Base-by-base conservation (phyloP, 2,113 vertebrate species). In the Amia ocellicauda region DNA sequence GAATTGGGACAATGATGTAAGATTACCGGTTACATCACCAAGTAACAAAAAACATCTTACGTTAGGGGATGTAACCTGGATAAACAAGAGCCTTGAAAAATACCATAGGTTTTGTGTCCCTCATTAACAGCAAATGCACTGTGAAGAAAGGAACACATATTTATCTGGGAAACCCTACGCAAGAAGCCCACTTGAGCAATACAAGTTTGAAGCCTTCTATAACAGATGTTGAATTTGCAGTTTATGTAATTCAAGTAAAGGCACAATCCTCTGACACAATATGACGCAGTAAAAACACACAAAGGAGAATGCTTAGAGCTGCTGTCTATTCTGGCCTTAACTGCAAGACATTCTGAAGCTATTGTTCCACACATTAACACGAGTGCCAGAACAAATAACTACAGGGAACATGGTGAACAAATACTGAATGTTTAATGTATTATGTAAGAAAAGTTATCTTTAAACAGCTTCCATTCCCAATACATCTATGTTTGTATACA, bases 1-100 rank as follows among this genome's bases (percentile, higher is more conserved):
- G 63, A 63, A 68, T 69, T 55, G 65, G 60, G 40, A 60, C 71
- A 69, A 78, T 67, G 76, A 67, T 72, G 71, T 65, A 62, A 60
- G 79, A 59, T 81, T 83, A 83, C 75, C 78, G 74, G 77, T 86
- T 84, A 83, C 78, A 77, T 82, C 73, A 85, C 78, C 74, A 72
- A 73, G 70, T 70, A 60, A 50, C 42, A 43, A 27, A 50, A 65
- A n/a, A n/a, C n/a, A n/a, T n/a, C n/a, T n/a, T n/a, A n/a, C n/a
- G 2, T 7, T n/a, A 20, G 57, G 23, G 7, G 40, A 8, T 27
- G 27, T 50, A 53, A 23, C 19, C 49, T 52, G 36, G 59, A 26
- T 47, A 29, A 24, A 20, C 29, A 63, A n/a, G n/a, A n/a, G n/a
- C n/a, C n/a, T n/a, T n/a, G n/a, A n/a, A n/a, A n/a, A n/a, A n/a